phyloP scores from a whole-genome alignment of 2,888 invertebrate genomes.

The Seira ritae region DNA sequence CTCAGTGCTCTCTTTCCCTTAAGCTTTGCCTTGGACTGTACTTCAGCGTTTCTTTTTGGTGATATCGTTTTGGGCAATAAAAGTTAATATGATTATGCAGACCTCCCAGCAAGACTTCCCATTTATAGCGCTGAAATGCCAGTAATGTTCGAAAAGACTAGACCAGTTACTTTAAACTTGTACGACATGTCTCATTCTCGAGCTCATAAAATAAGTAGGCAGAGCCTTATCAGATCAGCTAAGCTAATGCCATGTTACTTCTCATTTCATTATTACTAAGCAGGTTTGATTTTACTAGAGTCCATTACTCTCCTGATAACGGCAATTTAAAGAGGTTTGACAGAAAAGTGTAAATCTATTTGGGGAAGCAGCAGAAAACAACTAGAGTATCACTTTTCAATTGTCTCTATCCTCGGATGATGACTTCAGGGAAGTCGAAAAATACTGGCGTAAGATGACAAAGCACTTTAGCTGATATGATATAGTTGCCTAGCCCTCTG shows the following conservation, averaged over 20 bases:
- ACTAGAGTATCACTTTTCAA: conserved; percentile 26
- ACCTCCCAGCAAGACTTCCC: conserved; percentile 58
- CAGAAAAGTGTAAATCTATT: conserved; percentile 49
- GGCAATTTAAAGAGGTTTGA: conserved; percentile 24
- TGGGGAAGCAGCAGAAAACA: conserved; percentile 2
- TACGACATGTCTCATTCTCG: not conserved
- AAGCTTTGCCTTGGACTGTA: conserved; percentile 55
- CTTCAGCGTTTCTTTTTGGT: conserved; percentile 37
- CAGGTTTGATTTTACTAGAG: too few species aligned
- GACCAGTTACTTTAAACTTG: not conserved
- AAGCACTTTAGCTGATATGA: not conserved
- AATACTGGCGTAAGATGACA: not conserved
- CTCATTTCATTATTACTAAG: too few species aligned
- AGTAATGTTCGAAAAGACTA: not conserved
- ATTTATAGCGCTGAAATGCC: conserved; percentile 37
- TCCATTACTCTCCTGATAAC: too few species aligned
- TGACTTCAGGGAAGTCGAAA: not conserved
- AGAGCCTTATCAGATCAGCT: not conserved
- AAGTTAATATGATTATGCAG: conserved; percentile 51
- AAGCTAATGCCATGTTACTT: not conserved
- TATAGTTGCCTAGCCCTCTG: conserved; percentile 7
- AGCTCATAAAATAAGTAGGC: not conserved
- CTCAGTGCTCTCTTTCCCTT: conserved; percentile 44
- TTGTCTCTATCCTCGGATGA: not conserved
- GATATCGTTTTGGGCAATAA: conserved; percentile 37